Evolutionary conservation across 1,140 invertebrate genomes (phyloP).

Genomic region (Cotesia chilonis): DNA sequence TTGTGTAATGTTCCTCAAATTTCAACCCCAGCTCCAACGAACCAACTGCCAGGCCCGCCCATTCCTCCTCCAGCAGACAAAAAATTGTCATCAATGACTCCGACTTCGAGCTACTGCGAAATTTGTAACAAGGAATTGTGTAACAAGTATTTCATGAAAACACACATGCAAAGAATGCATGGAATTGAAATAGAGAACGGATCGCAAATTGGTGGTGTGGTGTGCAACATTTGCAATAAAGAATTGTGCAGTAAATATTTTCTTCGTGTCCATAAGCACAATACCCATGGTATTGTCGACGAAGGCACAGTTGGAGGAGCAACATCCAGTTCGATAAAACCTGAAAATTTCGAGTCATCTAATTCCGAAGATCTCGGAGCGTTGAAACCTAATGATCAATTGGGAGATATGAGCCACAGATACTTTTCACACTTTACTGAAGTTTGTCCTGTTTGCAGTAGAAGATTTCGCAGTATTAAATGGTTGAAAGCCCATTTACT

Average conservation of each 20-base stretch:
- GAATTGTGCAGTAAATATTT: conserved; percentile 98
- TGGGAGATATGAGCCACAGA: conserved; percentile 69
- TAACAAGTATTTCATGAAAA: conserved; percentile 99
- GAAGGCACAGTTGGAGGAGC: conserved; percentile 63
- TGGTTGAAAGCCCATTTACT: conserved; percentile 90
- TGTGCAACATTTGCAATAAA: conserved; percentile 97
- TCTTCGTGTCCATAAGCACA: conserved; percentile 94
- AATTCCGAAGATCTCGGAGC: conserved; percentile 64
- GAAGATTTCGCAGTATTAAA: conserved; percentile 88
- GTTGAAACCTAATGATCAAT: conserved; percentile 64
- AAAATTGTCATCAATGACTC: conserved; percentile 66
- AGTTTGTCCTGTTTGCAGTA: conserved; percentile 85
- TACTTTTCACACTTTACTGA: conserved; percentile 80
- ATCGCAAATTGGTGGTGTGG: conserved; percentile 89
- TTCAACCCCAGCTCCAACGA: conserved; percentile 35
- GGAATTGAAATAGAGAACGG: conserved; percentile 95
- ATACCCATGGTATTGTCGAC: conserved; percentile 93
- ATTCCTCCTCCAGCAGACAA: conserved; percentile 44
- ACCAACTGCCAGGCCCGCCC: conserved; percentile 35
- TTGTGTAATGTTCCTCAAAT: conserved; percentile 29
- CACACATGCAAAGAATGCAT: conserved; percentile 99
- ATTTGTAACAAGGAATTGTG: conserved; percentile 99
- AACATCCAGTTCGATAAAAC: conserved; percentile 43
- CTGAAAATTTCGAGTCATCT: conserved; percentile 49
- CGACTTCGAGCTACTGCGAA: conserved; percentile 92